Conservation (phyloP, 2,113 vertebrate genomes). For the Gallinago jamesoni region DNA sequence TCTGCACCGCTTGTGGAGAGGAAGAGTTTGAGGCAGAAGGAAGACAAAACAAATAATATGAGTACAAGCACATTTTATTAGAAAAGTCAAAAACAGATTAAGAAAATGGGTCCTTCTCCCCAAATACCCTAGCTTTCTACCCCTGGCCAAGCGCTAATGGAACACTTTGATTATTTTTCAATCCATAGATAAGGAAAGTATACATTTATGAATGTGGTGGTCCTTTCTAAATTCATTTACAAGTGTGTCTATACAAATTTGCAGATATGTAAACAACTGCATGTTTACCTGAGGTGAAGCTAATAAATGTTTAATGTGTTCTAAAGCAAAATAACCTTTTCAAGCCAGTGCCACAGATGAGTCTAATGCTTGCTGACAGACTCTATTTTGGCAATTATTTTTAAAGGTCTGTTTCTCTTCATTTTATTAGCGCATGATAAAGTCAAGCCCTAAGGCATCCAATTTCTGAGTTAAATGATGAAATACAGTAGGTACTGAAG, state of each 20-base stretch:
- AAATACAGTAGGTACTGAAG: conserved; percentile 53
- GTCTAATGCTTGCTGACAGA: conserved; percentile 62
- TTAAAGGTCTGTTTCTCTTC: conserved; percentile 68
- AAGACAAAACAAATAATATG: background rate
- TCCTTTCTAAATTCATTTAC: conserved; percentile 49
- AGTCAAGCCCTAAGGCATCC: conserved; percentile 50
- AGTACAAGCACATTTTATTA: background rate
- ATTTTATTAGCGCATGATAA: conserved; percentile 66
- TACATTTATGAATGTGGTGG: background rate
- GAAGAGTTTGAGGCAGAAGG: background rate
- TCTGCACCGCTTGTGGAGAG: background rate
- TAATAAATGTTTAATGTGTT: conserved; percentile 70
- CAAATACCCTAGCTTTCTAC: background rate
- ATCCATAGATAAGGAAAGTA: background rate
- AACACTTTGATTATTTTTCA: background rate
- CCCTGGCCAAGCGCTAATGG: background rate
- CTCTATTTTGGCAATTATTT: conserved; percentile 63
- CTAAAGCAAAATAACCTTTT: conserved; percentile 62
- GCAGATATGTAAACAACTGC: conserved; percentile 63
- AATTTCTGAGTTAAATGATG: conserved; percentile 54
- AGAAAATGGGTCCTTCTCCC: background rate
- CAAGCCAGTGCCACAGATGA: conserved; percentile 15
- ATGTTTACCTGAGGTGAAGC: conserved; percentile 55
- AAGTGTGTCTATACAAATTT: conserved; percentile 50
- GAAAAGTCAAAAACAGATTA: background rate